These are phyloP conservation scores for Phycodurus eques DNA, from an alignment of 2,113 vertebrate genomes.

Conservation along the genomic window DNA sequence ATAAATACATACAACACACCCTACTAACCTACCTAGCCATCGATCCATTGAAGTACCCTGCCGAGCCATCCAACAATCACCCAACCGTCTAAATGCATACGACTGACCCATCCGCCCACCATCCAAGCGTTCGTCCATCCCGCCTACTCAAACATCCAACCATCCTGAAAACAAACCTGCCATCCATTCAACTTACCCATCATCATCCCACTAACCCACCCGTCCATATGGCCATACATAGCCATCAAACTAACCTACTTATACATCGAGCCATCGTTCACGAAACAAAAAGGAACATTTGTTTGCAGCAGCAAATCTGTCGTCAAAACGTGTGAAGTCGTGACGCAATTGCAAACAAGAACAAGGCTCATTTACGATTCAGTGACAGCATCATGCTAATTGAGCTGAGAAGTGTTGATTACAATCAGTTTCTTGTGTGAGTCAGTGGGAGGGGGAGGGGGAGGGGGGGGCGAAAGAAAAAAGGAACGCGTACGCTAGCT, in stretches of 20 bases:
- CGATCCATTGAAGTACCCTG: too few relatives aligned
- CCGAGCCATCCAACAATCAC: too few relatives aligned
- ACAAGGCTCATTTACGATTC: background rate
- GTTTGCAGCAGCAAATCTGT: background rate
- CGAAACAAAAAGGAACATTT: background rate
- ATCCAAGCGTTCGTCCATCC: too few relatives aligned
- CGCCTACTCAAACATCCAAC: background rate
- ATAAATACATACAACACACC: too few relatives aligned
- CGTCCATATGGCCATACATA: background rate
- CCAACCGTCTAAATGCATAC: too few relatives aligned
- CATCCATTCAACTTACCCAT: background rate
- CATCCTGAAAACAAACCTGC: background rate
- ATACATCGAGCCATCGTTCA: background rate
- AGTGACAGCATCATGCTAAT: background rate
- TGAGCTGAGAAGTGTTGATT: background rate
- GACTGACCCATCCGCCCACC: too few relatives aligned
- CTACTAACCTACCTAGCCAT: too few relatives aligned
- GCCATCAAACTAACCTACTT: background rate
- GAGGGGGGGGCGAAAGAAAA: background rate
- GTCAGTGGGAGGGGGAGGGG: too few relatives aligned
- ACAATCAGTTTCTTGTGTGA: background rate
- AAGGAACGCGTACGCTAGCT: too few relatives aligned
- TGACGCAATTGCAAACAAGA: background rate
- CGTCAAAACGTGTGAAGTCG: background rate
- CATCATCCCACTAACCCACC: background rate